phyloP scores from a whole-genome alignment of 2,888 invertebrate genomes.

The Smittia aterrima region DNA sequence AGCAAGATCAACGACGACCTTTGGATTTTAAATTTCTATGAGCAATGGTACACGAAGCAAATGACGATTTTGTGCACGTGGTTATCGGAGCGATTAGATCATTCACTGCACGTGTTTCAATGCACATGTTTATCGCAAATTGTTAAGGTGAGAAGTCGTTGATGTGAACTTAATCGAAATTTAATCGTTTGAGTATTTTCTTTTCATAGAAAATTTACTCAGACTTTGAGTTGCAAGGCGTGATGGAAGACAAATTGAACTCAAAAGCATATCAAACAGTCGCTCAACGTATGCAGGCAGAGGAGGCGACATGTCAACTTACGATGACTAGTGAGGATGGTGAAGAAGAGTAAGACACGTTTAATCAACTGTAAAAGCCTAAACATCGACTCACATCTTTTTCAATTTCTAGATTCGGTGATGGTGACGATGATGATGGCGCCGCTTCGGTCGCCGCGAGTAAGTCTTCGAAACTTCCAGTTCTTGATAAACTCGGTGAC shows the following conservation, averaged over 20 bases:
- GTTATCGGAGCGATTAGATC: slow-evolving; percentile 89
- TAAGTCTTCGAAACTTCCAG: slow-evolving; percentile 51
- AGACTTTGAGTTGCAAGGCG: slow-evolving; percentile 98
- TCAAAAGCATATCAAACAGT: slow-evolving; percentile 93
- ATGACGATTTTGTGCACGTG: slow-evolving; percentile 91
- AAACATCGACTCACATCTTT: neutral
- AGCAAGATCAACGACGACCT: slow-evolving; percentile 82
- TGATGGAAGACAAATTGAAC: slow-evolving; percentile 95
- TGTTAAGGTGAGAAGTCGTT: slow-evolving; percentile 67
- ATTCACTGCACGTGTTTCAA: slow-evolving; percentile 93
- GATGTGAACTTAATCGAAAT: neutral
- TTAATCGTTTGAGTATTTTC: slow-evolving; percentile 39
- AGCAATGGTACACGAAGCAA: slow-evolving; percentile 95
- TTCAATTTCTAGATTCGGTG: slow-evolving; percentile 44
- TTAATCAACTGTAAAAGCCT: slow-evolving; percentile 45
- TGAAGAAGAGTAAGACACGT: slow-evolving; percentile 58
- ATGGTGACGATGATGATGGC: slow-evolving; percentile 58
- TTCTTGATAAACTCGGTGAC: slow-evolving; percentile 53
- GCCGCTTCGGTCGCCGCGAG: slow-evolving; percentile 49
- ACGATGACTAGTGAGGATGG: slow-evolving; percentile 76
- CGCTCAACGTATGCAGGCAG: slow-evolving; percentile 91
- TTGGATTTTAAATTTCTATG: slow-evolving; percentile 64
- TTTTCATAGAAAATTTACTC: slow-evolving; percentile 90
- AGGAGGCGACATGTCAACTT: slow-evolving; percentile 90
- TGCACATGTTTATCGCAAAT: slow-evolving; percentile 96